Evolutionary conservation across 2,113 vertebrate genomes (phyloP), one percentile per base, ranked within the genome.

Genomic region (Ceratotherium simum): DNA sequence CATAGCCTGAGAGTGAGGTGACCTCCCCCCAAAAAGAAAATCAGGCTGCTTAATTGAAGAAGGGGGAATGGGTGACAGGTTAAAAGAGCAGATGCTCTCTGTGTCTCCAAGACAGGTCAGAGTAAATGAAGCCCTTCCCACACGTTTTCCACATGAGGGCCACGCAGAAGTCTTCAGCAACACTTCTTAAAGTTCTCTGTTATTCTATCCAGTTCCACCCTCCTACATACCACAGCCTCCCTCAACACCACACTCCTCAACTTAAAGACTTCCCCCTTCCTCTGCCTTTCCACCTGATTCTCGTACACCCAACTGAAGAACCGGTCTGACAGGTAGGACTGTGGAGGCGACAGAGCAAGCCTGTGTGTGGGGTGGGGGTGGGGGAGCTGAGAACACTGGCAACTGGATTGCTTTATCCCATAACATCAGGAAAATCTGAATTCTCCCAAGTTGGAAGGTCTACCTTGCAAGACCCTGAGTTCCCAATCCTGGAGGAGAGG

Each of bases 251-350:
- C 20, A 25, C 9, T 90, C 17, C 75, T 18, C 21, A 89, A 6
- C 18, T 60, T 51, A 33, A 78, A 78, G 58, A 16, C 31, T 60
- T 51, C 39, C 39, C 25, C 23, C 11, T n/a, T 51, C 36, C 3
- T 42, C 18, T 78, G 12, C 18, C 73, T 70, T 91, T 62, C 72
- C 27, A 51, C 48, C 6, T 25, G 20, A 51, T 93, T 88, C 42
- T 85, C 58, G 62, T 64, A 81, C 10, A 67, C 31, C 91, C 75
- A 91, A 48, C 36, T 10, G 2, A 36, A 96, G 79, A 96, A 93
- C 94, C 0, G 1, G 92, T 96, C 70, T 97, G 69, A 92, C 25
- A 5, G 58, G 96, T 94, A 73, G 67, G 42, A 13, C 33, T 5
- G 3, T 60, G 36, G 23, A 87, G 29, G 58, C 60, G 21, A 29